Evolutionary conservation across 2,113 vertebrate genomes (phyloP), one percentile per base, ranked within the genome.

Genomic region (Perognathus longimembris): DNA sequence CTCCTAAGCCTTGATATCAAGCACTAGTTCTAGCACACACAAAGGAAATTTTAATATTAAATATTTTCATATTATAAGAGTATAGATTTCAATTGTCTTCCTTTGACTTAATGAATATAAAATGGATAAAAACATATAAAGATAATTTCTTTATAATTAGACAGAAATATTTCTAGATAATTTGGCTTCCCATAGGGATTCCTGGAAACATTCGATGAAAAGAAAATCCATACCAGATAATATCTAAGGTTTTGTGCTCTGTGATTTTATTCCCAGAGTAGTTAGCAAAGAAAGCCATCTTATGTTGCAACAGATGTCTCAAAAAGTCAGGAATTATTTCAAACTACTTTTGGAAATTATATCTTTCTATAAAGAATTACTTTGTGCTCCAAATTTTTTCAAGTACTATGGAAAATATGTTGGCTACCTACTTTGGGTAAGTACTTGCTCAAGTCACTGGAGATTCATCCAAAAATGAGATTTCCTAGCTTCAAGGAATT

Each of bases 81-180:
- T 54, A 3, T 63, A 0, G 32, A 22, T 45, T 63, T 90, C 89
- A 71, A 80, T 66, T 76, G 21, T 38, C 20, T 95, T 81, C 67
- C 50, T 26, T 91, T 73, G 45, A 67, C 17, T 78, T 79, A 86
- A 84, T 73, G 3, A 73, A 45, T 38, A 81, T 70, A 74, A 95
- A 85, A 77, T 7, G 7, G 45, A 82, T 71, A 94, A 85, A 70
- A n/a, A n/a, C 20, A 77, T 63, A 89, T 36, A 57, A 34, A 64
- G 20, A 91, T 69, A 42, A 85, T 59, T 94, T 89, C 61, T 78
- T 88, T 91, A 34, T 90, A 81, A 74, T 84, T 83, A 76, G 20
- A n/a, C 42, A 32, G 38, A 61, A 54, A 42, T 67, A 63, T 85
- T 69, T 85, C 78, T 40, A 86, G 9, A 73, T 64, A 57, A 92